Conservation (phyloP, 1,140 invertebrate genomes). For the Drosophila takahashii region DNA sequence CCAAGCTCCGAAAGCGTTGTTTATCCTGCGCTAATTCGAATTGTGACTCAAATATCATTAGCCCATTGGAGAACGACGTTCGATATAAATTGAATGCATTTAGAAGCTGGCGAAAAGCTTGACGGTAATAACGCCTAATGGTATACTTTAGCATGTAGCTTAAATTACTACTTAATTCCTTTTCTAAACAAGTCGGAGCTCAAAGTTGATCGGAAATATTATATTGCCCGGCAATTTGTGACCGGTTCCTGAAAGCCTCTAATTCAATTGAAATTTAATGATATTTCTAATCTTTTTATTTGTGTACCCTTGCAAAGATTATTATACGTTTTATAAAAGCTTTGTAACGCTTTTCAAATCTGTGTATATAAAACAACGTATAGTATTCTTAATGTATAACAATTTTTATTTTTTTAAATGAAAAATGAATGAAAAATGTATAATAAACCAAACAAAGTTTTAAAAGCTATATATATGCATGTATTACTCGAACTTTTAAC, state of each 20-base stretch:
- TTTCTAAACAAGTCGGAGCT: conserved; percentile 15
- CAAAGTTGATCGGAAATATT: conserved; percentile 34
- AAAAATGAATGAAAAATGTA: too few relatives aligned
- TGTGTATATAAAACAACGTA: too few relatives aligned
- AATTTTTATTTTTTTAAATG: too few relatives aligned
- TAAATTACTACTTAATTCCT: conserved; percentile 26
- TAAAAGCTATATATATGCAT: too few relatives aligned
- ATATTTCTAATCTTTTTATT: neutral
- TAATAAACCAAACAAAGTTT: too few relatives aligned
- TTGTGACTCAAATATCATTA: conserved; percentile 30
- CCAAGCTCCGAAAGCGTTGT: conserved; percentile 24
- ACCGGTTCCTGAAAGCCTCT: conserved; percentile 24
- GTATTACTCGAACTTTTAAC: too few relatives aligned
- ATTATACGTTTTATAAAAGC: neutral
- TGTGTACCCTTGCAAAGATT: neutral
- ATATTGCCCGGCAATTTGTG: conserved; percentile 39
- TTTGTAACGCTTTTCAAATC: neutral
- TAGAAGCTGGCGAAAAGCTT: conserved; percentile 12
- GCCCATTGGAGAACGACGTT: neutral
- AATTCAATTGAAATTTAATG: conserved; percentile 19
- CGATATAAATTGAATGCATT: conserved; percentile 6
- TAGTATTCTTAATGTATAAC: too few relatives aligned
- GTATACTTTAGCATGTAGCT: conserved; percentile 14
- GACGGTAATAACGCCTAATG: conserved; percentile 27
- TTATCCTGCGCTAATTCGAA: conserved; percentile 46